Base-by-base conservation (phyloP, 1,140 invertebrate genomes). In the Leptopilina boulardi region DNA sequence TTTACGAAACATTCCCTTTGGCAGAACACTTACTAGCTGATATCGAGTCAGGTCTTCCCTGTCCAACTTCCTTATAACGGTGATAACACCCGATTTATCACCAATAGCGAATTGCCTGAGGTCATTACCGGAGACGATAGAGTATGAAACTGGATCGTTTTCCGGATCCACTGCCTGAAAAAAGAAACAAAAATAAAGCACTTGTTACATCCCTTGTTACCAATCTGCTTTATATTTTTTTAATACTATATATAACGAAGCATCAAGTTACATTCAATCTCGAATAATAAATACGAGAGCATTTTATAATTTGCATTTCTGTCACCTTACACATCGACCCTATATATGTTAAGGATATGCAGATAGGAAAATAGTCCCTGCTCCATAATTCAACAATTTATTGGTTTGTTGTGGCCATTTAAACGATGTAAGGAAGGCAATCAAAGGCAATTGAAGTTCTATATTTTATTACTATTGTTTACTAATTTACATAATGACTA, bases 11-110 rank as follows among this genome's bases (percentile, higher is more conserved):
- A 66, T 66, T 66, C 59, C 23, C 23, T 66, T 30, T 66, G 59
- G 23, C 59, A 56, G 77, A 59, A 59, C 75, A 86, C 92, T 92
- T 91, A 96, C 95, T 90, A 97, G 87, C 87, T 96, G 95, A 90
- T 97, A 97, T 83, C 95, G 92, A 11, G 96, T 97, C 2, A 97
- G 88, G 82, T 96, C 95, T 91, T 98, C 97, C 77, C 97, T 92
- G 87, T 98, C 97, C 26, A 98, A 88, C 87, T 95, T 94, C 78
- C 95, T 92, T 84, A 96, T 96, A 76, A 98, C 95, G 73, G 94
- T 95, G 71, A 98, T 95, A 34, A 96, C 93, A 5, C 97, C 97
- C 13, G 93, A 96, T 83, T 94, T 95, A 75, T 95, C 92, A 59
- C 96, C 96, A 51, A 98, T 96, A 0, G 94, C 92, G 86, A 98